A percentile compares a stretch with the other conserved stretches of the same genome.
These are phyloP conservation scores for Drosophila yooni DNA, from an alignment of 2,888 invertebrate species.

Conservation along the genomic window DNA sequence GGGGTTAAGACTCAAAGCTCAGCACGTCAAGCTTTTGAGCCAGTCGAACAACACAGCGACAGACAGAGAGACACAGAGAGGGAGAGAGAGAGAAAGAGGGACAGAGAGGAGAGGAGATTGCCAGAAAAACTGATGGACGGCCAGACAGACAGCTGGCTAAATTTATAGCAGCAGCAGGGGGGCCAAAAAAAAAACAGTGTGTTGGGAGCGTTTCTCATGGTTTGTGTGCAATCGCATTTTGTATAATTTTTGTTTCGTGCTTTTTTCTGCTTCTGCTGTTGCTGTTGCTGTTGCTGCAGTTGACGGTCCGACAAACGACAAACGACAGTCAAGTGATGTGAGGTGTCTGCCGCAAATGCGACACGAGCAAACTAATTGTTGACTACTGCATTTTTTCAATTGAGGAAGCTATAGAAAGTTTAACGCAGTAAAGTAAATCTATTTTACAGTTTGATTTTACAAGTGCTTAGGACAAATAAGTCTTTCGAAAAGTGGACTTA, in stretches of 20 bases:
- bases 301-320: constrained; percentile 57
- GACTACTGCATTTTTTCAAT: constrained; percentile 50
- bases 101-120: constrained; percentile 6
- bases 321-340: constrained; percentile 59
- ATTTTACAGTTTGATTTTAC: background rate
- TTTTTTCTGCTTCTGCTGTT: constrained; percentile 24
- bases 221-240: constrained; percentile 62
- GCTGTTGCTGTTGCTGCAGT: constrained; percentile 27
- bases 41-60: constrained; percentile 33
- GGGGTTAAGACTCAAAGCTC: constrained; percentile 57
- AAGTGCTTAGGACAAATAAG: background rate
- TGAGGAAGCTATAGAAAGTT: constrained; percentile 46
- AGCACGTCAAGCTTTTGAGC: constrained; percentile 52
- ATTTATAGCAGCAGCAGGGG: constrained; percentile 49
- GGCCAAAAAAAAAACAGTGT: constrained; percentile 19
- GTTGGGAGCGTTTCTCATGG: constrained; percentile 64
- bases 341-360: constrained; percentile 65
- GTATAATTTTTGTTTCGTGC: constrained; percentile 51
- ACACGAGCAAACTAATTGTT: constrained; percentile 68
- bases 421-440: background rate
- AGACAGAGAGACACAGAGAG: background rate
- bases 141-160: constrained; percentile 50
- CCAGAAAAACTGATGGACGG: constrained; percentile 34
- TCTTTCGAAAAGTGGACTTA: background rate
- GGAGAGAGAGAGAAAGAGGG: background rate